Conservation (phyloP, 1,140 invertebrate genomes). For the Drosophila leontia region DNA sequence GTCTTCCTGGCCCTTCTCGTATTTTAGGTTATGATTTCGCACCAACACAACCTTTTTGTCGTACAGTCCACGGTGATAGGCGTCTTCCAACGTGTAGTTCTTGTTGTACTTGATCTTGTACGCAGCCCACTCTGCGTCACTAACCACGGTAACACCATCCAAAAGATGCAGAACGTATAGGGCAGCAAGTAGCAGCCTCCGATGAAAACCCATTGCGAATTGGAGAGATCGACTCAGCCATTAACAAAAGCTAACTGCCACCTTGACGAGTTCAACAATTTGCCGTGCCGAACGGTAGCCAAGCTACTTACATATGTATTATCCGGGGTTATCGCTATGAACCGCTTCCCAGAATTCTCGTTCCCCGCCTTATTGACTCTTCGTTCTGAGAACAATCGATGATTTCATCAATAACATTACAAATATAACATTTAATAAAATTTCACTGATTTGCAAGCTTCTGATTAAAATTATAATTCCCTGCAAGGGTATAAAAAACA, state of each 20-base stretch:
- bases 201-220: constrained; percentile 1
- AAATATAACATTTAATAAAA: neutral
- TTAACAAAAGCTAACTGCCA: neutral
- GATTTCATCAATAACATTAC: neutral
- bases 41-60: neutral
- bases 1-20: neutral
- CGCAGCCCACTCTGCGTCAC: constrained; percentile 1
- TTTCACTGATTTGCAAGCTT: neutral
- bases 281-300: neutral
- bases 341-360: no score
- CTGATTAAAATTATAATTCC: no score
- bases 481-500: no score
- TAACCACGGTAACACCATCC: neutral
- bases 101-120: constrained; percentile 18
- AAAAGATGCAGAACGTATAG: neutral
- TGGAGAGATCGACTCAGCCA: neutral
- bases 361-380: neutral
- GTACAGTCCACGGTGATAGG: neutral
- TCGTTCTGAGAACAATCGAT: neutral
- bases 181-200: neutral
- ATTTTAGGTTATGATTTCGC: neutral
- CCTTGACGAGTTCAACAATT: neutral
- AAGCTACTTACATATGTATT: neutral
- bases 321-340: neutral
- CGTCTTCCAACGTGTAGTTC: neutral